These are phyloP conservation scores for Tineola bisselliella DNA, from an alignment of 2,888 invertebrate genomes.

Conservation along the genomic window DNA sequence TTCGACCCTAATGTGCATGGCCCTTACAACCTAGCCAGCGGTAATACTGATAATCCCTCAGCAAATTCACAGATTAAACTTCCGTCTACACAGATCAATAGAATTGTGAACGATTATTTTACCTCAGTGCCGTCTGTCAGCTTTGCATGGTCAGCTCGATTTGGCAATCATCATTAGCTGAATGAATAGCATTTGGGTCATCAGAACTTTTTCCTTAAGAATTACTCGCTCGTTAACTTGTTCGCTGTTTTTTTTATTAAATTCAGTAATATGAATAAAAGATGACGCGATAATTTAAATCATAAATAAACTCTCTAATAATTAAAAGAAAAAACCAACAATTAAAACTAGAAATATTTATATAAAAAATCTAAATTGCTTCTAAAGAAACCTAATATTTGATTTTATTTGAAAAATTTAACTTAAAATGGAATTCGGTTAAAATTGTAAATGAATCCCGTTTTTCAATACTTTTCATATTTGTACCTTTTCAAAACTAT, in stretches of 20 bases:
- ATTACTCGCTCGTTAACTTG: neutral
- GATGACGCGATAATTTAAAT: neutral
- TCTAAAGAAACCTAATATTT: neutral
- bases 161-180: constrained; percentile 2
- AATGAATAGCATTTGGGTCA: neutral
- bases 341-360: no score
- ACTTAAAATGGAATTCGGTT: neutral
- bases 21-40: neutral
- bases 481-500: neutral
- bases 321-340: no score
- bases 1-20: neutral
- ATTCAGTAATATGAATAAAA: neutral
- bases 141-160: constrained; percentile 2
- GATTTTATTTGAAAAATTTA: neutral
- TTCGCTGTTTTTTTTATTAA: neutral
- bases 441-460: neutral
- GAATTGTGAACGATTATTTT: neutral
- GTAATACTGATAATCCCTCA: neutral
- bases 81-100: neutral
- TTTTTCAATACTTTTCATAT: neutral
- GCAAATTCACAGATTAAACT: neutral
- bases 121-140: neutral
- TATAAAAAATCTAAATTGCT: no score
- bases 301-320: no score
- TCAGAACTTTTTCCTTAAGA: neutral